phyloP scores from a whole-genome alignment of 1,140 invertebrate species.

The Nylanderia fulva region DNA sequence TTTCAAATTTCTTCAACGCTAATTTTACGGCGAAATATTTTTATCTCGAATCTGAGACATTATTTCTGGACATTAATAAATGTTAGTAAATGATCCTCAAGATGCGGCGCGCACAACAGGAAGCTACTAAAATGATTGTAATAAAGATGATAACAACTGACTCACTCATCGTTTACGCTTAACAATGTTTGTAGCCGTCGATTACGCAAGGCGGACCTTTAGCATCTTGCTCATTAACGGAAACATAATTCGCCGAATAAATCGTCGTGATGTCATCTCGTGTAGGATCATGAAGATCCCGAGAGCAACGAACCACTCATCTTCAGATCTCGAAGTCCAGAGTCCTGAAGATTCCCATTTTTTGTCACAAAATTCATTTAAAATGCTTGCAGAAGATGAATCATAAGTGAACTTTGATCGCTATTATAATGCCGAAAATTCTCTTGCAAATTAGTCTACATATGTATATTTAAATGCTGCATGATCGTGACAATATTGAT shows the following conservation, averaged over 20 bases:
- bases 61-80: not conserved
- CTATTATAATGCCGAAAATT: not conserved
- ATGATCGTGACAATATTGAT: not conserved
- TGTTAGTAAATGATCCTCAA: not conserved
- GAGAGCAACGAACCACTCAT: constrained; percentile 44
- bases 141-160: constrained; percentile 36
- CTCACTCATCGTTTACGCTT: constrained; percentile 33
- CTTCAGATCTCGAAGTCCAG: constrained; percentile 34
- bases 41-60: constrained; percentile 7
- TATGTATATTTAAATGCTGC: not conserved
- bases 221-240: constrained; percentile 43
- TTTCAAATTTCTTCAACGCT: not conserved
- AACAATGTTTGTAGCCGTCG: constrained; percentile 43
- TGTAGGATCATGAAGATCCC: constrained; percentile 18
- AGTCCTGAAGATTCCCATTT: not conserved
- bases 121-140: constrained; percentile 21
- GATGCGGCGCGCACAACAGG: constrained; percentile 13
- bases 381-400: not conserved
- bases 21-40: not conserved
- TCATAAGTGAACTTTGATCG: not conserved
- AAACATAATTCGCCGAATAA: constrained; percentile 45
- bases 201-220: constrained; percentile 65
- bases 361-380: not conserved
- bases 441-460: too few relatives aligned
- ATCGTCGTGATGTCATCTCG: constrained; percentile 17